phyloP scores from a whole-genome alignment of 2,888 invertebrate species.

The Oxystoma pomonae region DNA sequence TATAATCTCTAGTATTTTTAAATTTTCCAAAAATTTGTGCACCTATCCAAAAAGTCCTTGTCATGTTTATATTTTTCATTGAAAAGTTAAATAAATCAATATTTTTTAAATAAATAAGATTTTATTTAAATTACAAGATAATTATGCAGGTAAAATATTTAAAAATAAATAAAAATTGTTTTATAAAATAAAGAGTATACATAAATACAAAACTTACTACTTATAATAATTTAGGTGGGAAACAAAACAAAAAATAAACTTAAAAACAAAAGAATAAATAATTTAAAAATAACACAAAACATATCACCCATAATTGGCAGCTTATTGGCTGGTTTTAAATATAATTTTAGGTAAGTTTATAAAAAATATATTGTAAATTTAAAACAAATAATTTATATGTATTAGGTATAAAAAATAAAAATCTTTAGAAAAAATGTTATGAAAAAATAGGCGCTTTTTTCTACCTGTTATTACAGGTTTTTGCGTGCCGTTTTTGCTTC shows the following conservation, averaged over 20 bases:
- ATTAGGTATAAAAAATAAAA: slow-evolving; percentile 1
- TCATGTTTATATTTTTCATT: too few relatives aligned
- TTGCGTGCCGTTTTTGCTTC: too few relatives aligned
- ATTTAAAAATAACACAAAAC: slow-evolving; percentile 9
- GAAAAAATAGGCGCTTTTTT: too few relatives aligned
- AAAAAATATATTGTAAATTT: background rate
- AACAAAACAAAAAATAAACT: too few relatives aligned
- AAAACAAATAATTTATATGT: background rate
- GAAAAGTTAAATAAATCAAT: too few relatives aligned
- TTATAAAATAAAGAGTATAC: slow-evolving; percentile 1
- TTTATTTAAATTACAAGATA: background rate
- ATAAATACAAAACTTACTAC: slow-evolving; percentile 19
- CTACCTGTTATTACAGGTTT: too few relatives aligned
- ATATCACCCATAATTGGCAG: slow-evolving; percentile 30
- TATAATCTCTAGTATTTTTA: too few relatives aligned
- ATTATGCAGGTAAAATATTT: background rate
- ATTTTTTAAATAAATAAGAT: too few relatives aligned
- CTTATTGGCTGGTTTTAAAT: slow-evolving; percentile 25
- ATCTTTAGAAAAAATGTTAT: background rate
- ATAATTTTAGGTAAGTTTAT: background rate
- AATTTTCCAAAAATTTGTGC: too few relatives aligned
- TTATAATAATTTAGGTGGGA: slow-evolving; percentile 14
- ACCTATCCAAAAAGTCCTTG: too few relatives aligned
- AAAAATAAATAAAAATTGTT: background rate
- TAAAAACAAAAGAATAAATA: slow-evolving; percentile 17